Percentiles rank a stretch among this genome's conserved stretches.
These are phyloP conservation scores for Sisyra terminalis DNA, from an alignment of 2,888 invertebrate genomes.

Conservation along the genomic window DNA sequence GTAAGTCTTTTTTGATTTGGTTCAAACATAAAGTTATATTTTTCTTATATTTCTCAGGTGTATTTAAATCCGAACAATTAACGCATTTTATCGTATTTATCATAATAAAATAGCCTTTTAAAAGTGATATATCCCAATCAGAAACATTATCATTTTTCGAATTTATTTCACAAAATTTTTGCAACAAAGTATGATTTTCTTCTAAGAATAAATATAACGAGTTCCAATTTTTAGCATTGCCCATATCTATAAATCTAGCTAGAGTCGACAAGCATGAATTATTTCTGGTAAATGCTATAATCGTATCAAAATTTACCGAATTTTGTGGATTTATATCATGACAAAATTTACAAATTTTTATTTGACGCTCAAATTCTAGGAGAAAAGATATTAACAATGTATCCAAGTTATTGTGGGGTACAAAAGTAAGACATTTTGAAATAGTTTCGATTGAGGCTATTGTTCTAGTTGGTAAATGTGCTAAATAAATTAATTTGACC, in stretches of 20 bases:
- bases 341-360: conserved; percentile 18
- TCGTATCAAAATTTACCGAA: background rate
- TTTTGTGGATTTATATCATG: conserved; percentile 12
- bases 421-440: background rate
- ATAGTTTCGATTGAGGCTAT: background rate
- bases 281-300: conserved; percentile 10
- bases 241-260: conserved; percentile 15
- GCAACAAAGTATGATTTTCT: conserved; percentile 3
- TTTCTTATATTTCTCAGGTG: conserved; percentile 15
- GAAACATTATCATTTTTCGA: background rate
- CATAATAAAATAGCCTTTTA: conserved; percentile 5
- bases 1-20: conserved; percentile 30
- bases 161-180: background rate
- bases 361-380: conserved; percentile 16
- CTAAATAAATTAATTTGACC: conserved; percentile 4
- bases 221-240: background rate
- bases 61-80: conserved; percentile 10
- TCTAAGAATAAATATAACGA: background rate
- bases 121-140: conserved; percentile 6
- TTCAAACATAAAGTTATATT: conserved; percentile 29
- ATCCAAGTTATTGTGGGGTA: conserved; percentile 13
- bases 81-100: conserved; percentile 5
- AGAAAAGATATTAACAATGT: conserved; percentile 18
- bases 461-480: background rate
- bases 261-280: conserved; percentile 16